Percentiles rank a stretch among this genome's conserved stretches.
Conservation (phyloP, 2,113 vertebrate genomes). For the Cynopterus brachyotis region DNA sequence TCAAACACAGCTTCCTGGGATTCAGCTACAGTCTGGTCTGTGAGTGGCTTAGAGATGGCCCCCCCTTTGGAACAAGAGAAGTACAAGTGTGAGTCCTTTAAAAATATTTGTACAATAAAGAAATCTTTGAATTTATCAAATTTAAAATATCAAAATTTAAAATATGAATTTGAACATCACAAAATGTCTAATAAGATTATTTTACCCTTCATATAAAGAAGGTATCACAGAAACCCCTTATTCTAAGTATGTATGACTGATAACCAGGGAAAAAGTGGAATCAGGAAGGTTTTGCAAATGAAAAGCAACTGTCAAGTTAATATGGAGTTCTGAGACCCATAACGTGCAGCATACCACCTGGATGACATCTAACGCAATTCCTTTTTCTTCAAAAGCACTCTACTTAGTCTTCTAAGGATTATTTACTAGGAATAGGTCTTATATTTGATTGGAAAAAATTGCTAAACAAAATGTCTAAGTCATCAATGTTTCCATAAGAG, state of each 20-base stretch:
- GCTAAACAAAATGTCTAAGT: conserved; percentile 28
- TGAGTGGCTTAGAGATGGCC: conserved; percentile 95
- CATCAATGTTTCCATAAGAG: not conserved
- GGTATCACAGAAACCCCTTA: not conserved
- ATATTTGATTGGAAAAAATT: not conserved
- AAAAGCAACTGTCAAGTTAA: not conserved
- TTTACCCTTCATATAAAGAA: not conserved
- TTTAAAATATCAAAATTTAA: not conserved
- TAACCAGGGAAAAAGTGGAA: not conserved
- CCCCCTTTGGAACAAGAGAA: conserved; percentile 87
- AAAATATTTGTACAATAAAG: not conserved
- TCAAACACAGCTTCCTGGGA: conserved; percentile 94
- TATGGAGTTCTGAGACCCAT: not conserved
- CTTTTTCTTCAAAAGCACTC: not conserved
- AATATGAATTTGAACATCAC: not conserved
- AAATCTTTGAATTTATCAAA: not conserved
- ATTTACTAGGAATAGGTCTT: not conserved
- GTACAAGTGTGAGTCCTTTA: not conserved
- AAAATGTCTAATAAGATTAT: not conserved
- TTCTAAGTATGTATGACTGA: not conserved
- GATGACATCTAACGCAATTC: not conserved
- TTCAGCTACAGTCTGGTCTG: conserved; percentile 94
- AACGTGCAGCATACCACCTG: not conserved
- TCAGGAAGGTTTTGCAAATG: not conserved
- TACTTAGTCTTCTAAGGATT: not conserved